Percentiles rank a stretch among this genome's conserved stretches.
Conservation (phyloP, 2,113 vertebrate genomes). For the Phylloscopus trochilus region DNA sequence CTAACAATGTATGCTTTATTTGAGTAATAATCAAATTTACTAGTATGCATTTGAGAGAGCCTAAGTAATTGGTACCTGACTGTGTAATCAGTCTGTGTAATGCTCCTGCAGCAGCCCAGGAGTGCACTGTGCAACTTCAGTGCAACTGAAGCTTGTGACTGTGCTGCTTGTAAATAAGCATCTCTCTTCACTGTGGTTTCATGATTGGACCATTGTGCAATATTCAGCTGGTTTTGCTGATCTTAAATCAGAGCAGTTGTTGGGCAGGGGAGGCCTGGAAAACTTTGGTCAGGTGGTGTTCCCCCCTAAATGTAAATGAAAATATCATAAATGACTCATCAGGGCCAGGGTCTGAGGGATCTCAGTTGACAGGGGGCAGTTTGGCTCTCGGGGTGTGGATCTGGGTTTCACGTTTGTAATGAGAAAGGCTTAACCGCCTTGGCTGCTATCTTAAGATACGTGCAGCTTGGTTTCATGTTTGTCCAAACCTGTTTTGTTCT, state of each 20-base stretch:
- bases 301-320: background rate
- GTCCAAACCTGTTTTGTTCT: background rate
- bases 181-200: background rate
- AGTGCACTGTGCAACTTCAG: background rate
- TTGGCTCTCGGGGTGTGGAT: background rate
- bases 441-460: background rate
- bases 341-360: accelerated
- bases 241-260: background rate
- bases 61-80: background rate
- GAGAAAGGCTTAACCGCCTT: background rate
- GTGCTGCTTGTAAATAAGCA: background rate
- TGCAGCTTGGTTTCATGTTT: background rate
- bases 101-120: background rate
- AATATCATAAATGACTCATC: background rate
- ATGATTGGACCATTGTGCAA: background rate
- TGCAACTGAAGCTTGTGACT: background rate
- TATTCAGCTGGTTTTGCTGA: background rate
- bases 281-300: background rate
- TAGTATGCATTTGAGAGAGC: background rate
- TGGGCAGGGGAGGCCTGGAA: background rate
- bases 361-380: accelerated
- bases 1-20: constrained; percentile 12
- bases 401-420: background rate
- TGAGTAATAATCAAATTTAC: constrained; percentile 9
- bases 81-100: background rate